phyloP scores from a whole-genome alignment of 2,888 invertebrate genomes.

The Drosophila limbata region DNA sequence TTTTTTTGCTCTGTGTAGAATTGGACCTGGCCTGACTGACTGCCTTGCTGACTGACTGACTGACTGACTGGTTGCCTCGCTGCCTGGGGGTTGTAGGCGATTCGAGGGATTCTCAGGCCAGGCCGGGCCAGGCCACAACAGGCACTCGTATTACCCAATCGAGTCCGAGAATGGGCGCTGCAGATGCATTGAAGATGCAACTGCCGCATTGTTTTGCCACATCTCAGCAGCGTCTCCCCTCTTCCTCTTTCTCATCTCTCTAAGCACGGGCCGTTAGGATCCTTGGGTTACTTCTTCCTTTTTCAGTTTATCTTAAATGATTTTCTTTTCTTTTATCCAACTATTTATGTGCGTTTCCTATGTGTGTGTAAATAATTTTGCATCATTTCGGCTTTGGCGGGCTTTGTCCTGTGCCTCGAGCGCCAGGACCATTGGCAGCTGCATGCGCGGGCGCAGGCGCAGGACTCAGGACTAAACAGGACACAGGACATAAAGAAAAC shows the following conservation, averaged over 20 bases:
- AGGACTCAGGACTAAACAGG: slow-evolving; percentile 6
- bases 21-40: slow-evolving; percentile 16
- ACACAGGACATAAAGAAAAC: slow-evolving; percentile 10
- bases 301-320: slow-evolving; percentile 49
- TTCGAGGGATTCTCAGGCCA: slow-evolving; percentile 1
- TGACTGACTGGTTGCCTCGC: slow-evolving; percentile 15
- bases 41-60: slow-evolving; percentile 16
- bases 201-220: slow-evolving; percentile 60
- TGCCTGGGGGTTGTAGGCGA: slow-evolving; percentile 56
- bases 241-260: background rate
- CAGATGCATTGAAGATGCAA: slow-evolving; percentile 55
- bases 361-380: slow-evolving; percentile 65
- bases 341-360: slow-evolving; percentile 37
- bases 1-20: background rate
- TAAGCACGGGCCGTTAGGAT: slow-evolving; percentile 34
- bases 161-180: slow-evolving; percentile 48
- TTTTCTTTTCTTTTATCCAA: slow-evolving; percentile 45
- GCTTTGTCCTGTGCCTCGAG: slow-evolving; percentile 55
- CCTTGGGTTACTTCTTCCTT: slow-evolving; percentile 25
- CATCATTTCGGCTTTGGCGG: slow-evolving; percentile 68
- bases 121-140: background rate
- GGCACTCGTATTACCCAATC: slow-evolving; percentile 52
- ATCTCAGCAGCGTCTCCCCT: slow-evolving; percentile 16
- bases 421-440: slow-evolving; percentile 59
- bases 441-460: slow-evolving; percentile 48